phyloP scores from a whole-genome alignment of 2,888 invertebrate genomes.

The Lissocephala sabroskyi region DNA sequence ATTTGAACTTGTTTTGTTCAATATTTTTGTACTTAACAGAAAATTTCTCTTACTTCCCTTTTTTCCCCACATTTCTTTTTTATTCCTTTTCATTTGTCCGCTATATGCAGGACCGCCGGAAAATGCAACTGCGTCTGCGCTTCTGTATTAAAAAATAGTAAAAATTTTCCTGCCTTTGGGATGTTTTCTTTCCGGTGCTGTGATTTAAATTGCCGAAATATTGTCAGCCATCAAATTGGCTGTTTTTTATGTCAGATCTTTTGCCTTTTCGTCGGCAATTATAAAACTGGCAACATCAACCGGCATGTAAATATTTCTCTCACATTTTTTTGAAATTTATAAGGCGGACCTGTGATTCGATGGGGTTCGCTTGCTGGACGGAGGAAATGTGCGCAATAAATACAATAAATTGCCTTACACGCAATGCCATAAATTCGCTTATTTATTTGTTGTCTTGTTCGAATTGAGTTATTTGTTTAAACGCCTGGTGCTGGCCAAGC shows the following conservation, averaged over 20 bases:
- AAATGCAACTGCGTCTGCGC: background rate
- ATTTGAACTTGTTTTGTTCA: no score
- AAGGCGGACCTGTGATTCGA: constrained; percentile 3
- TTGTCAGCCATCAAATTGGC: no score
- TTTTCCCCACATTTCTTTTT: no score
- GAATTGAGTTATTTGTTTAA: constrained; percentile 28
- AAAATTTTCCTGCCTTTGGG: constrained; percentile 33
- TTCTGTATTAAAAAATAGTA: no score
- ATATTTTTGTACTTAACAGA: no score
- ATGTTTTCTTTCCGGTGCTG: constrained; percentile 13
- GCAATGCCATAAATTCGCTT: background rate
- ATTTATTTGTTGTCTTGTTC: constrained; percentile 15
- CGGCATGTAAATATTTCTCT: constrained; percentile 8
- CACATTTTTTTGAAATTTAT: constrained; percentile 29
- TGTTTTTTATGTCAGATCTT: no score
- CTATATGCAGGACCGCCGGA: constrained; percentile 1
- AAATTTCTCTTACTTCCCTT: no score
- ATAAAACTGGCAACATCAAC: no score
- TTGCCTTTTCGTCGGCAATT: no score
- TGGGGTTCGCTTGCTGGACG: constrained; percentile 38
- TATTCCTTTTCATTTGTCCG: no score
- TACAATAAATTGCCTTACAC: constrained; percentile 42
- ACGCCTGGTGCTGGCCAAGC: constrained; percentile 22
- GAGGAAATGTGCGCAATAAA: constrained; percentile 53
- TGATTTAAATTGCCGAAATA: no score